A percentile compares a stretch with the other conserved stretches of the same genome.
These are phyloP conservation scores for Papilio demoleus DNA, from an alignment of 2,888 invertebrate species.

Conservation along the genomic window DNA sequence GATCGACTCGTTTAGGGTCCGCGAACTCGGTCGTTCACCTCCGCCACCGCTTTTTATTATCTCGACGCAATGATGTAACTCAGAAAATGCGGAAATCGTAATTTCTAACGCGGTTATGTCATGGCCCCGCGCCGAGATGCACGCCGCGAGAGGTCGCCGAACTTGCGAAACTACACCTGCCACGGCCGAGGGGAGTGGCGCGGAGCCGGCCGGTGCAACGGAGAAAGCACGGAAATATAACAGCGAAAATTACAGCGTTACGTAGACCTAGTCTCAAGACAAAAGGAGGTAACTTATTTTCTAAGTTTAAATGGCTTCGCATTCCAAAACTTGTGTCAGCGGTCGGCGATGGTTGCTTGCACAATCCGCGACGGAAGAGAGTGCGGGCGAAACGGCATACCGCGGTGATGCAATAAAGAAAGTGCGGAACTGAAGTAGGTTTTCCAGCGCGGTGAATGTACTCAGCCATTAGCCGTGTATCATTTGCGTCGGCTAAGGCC, in stretches of 20 bases:
- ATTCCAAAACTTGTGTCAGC: conserved; percentile 61
- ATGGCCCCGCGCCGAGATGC: conserved; percentile 68
- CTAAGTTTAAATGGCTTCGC: conserved; percentile 59
- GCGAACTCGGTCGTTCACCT: conserved; percentile 71
- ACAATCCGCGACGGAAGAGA: conserved; percentile 77
- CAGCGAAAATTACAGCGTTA: conserved; percentile 48
- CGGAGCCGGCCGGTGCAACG: conserved; percentile 63
- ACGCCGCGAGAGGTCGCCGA: conserved; percentile 71
- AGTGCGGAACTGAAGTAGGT: conserved; percentile 82
- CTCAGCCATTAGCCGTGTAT: conserved; percentile 77
- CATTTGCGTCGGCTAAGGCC: conserved; percentile 64
- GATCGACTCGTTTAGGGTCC: conserved; percentile 66
- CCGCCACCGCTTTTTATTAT: conserved; percentile 60
- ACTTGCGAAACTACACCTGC: conserved; percentile 80
- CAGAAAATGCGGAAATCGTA: conserved; percentile 80
- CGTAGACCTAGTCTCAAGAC: conserved; percentile 48
- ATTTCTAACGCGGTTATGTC: conserved; percentile 77
- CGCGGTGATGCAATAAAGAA: conserved; percentile 80
- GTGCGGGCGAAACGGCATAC: conserved; percentile 76
- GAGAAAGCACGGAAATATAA: conserved; percentile 70
- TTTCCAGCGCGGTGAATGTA: conserved; percentile 82
- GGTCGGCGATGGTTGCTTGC: conserved; percentile 62
- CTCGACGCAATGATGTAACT: conserved; percentile 73
- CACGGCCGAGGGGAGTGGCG: conserved; percentile 65
- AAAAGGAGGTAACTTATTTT: conserved; percentile 55